A percentile compares a stretch with the other conserved stretches of the same genome.
phyloP scores from a whole-genome alignment of 2,797 vertebrate species.

The Pipistrellus pipistrellus region DNA sequence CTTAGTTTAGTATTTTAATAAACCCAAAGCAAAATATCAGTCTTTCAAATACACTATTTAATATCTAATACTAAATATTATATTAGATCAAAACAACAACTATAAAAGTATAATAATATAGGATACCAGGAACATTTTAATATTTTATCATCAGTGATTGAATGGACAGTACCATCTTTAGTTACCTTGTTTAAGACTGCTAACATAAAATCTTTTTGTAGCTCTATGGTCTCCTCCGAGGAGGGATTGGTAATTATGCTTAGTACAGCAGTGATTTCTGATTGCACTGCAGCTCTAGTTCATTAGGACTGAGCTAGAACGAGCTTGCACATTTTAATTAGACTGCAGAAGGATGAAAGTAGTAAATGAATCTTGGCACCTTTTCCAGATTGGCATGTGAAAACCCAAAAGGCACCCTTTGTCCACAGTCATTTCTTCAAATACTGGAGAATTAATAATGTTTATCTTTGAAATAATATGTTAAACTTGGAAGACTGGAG shows the following conservation, averaged over 20 bases:
- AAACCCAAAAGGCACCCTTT: conserved; percentile 33
- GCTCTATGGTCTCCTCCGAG: conserved; percentile 53
- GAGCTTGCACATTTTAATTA: conserved; percentile 54
- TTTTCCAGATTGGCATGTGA: conserved; percentile 25
- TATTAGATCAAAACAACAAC: conserved; percentile 27
- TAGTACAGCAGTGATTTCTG: conserved; percentile 47
- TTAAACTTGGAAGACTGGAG: conserved; percentile 12
- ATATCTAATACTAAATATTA: background rate
- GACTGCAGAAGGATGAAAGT: background rate
- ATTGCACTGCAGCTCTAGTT: conserved; percentile 39
- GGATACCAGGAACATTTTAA: background rate
- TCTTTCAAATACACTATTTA: conserved; percentile 26
- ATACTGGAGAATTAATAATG: conserved; percentile 36
- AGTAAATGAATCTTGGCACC: conserved; percentile 38
- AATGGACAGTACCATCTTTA: conserved; percentile 44
- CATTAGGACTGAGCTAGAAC: conserved; percentile 36
- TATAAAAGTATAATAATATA: conserved; percentile 20
- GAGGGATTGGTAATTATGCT: conserved; percentile 58
- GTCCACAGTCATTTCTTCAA: conserved; percentile 24
- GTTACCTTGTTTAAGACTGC: conserved; percentile 49
- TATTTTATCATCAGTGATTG: conserved; percentile 31
- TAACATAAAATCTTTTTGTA: conserved; percentile 61
- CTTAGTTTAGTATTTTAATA: conserved; percentile 42
- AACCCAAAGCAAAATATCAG: background rate
- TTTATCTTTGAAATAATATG: conserved; percentile 26